These are phyloP conservation scores for Botia almorhae DNA, from an alignment of 2,797 vertebrate genomes.

Conservation along the genomic window DNA sequence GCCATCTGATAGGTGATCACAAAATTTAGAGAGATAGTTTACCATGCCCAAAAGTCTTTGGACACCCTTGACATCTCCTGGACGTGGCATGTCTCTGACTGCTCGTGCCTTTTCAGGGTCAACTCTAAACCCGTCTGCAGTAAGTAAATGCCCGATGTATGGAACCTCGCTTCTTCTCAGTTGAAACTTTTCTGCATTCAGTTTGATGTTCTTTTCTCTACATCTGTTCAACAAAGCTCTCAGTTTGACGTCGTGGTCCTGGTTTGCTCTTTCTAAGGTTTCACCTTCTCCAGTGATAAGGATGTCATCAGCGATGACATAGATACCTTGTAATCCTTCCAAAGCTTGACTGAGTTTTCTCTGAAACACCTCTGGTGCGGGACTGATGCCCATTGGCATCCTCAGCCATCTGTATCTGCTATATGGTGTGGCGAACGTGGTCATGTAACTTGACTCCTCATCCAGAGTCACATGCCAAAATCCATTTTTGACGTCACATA, in stretches of 20 bases:
- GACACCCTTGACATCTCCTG: neutral
- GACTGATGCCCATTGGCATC: conserved; percentile 27
- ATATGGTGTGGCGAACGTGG: too few relatives aligned
- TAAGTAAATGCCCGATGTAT: conserved; percentile 9
- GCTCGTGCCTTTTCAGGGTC: neutral
- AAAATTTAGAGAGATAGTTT: conserved; percentile 12
- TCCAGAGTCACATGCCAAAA: too few relatives aligned
- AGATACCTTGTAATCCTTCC: neutral
- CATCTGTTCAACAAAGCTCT: too few relatives aligned
- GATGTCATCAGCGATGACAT: conserved; percentile 2
- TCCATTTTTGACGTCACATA: too few relatives aligned
- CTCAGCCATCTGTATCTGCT: neutral
- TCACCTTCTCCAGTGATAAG: neutral
- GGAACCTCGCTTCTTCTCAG: neutral
- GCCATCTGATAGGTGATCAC: conserved; percentile 45
- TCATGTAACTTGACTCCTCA: too few relatives aligned
- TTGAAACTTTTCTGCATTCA: too few relatives aligned
- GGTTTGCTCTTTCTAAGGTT: too few relatives aligned
- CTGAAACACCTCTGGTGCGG: neutral
- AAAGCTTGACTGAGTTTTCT: neutral
- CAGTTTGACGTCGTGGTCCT: too few relatives aligned
- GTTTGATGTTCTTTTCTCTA: too few relatives aligned
- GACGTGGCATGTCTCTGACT: neutral
- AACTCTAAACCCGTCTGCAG: neutral
- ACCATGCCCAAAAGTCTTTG: conserved; percentile 1